phyloP scores from a whole-genome alignment of 2,113 vertebrate genomes.

The Psophia crepitans region DNA sequence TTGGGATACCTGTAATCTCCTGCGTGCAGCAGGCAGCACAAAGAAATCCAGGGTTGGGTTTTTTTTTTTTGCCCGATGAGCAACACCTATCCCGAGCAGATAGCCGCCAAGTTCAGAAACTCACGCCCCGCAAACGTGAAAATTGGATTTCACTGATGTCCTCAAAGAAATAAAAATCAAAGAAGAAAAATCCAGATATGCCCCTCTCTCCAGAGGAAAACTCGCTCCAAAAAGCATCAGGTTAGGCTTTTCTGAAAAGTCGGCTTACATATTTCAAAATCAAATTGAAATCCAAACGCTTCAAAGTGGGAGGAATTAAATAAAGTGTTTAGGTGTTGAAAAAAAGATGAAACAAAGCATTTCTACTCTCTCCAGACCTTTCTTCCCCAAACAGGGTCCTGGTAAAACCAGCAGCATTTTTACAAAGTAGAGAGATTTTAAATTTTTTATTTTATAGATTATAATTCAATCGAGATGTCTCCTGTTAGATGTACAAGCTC shows the following conservation, averaged over 20 bases:
- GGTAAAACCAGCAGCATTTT: neutral
- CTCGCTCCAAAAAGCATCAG: rapidly evolving
- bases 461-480: neutral
- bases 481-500: neutral
- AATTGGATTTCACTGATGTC: neutral
- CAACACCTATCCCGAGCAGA: neutral
- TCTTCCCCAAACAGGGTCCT: neutral
- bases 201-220: neutral
- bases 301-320: neutral
- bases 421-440: rapidly evolving
- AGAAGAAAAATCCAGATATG: neutral
- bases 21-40: neutral
- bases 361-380: neutral
- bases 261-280: neutral
- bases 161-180: neutral
- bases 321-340: neutral
- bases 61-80: neutral
- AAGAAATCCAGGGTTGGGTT: neutral
- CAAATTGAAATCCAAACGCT: neutral
- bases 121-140: rapidly evolving
- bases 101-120: neutral
- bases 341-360: neutral
- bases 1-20: neutral
- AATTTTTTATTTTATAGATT: neutral
- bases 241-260: neutral